phyloP scores from a whole-genome alignment of 2,113 vertebrate species.

The Hippocampus guttulatus region DNA sequence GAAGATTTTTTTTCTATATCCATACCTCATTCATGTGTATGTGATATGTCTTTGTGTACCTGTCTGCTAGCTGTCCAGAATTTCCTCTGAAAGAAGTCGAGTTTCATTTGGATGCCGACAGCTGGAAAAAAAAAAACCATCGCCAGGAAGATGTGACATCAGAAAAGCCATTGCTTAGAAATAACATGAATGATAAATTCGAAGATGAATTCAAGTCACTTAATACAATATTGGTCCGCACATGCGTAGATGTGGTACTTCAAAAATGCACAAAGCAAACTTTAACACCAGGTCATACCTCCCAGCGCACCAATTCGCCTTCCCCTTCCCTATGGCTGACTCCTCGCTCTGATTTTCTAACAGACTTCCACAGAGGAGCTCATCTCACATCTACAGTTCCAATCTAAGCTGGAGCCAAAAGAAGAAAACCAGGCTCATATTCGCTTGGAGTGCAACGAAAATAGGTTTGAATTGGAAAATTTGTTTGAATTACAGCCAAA shows the following conservation, averaged over 20 bases:
- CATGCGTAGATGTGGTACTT: background rate
- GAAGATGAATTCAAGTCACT: background rate
- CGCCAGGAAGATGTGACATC: conserved; percentile 24
- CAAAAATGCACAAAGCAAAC: background rate
- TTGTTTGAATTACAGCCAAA: too few relatives aligned
- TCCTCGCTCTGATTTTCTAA: background rate
- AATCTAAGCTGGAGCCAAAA: background rate
- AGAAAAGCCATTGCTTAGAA: background rate
- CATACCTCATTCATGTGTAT: background rate
- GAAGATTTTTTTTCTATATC: background rate
- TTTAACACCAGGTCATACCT: background rate
- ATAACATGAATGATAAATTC: background rate
- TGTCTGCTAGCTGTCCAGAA: conserved; percentile 99
- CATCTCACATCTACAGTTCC: background rate
- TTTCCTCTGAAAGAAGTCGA: conserved; percentile 97
- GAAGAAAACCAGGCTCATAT: background rate
- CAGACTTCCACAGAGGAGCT: background rate
- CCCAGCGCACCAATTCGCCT: too few relatives aligned
- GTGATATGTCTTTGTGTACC: conserved; percentile 63
- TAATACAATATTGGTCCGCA: background rate
- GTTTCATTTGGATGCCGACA: conserved; percentile 99
- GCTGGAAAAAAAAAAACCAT: conserved; percentile 77
- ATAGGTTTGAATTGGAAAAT: too few relatives aligned
- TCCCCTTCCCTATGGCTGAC: too few relatives aligned
- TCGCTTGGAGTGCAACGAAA: too few relatives aligned